Percentiles rank a stretch among this genome's conserved stretches.
These are phyloP conservation scores for Mechanitis mazaeus DNA, from an alignment of 2,888 invertebrate species.

Conservation along the genomic window DNA sequence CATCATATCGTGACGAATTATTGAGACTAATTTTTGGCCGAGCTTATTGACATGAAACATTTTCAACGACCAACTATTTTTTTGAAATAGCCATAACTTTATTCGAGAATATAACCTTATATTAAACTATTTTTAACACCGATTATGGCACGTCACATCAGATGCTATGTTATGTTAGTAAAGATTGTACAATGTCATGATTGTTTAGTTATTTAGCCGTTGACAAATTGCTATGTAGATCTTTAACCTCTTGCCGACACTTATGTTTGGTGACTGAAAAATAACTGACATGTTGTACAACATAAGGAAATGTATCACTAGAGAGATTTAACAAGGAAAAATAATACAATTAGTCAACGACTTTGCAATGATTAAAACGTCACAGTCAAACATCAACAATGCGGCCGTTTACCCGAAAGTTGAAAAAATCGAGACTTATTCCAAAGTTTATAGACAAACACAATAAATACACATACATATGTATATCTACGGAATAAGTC, in stretches of 20 bases:
- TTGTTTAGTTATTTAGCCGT: conserved; percentile 44
- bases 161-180: conserved; percentile 46
- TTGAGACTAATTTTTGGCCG: conserved; percentile 22
- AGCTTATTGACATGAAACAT: conserved; percentile 17
- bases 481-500: conserved; percentile 71
- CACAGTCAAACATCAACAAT: conserved; percentile 22
- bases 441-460: conserved; percentile 54
- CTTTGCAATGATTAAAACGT: conserved; percentile 26
- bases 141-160: conserved; percentile 71
- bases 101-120: conserved; percentile 51
- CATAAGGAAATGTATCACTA: background rate
- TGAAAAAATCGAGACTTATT: conserved; percentile 63
- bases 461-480: conserved; percentile 49
- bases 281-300: background rate
- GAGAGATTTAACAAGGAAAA: background rate
- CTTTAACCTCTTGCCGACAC: no score
- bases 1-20: conserved; percentile 23
- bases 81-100: conserved; percentile 33
- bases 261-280: no score
- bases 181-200: conserved; percentile 52
- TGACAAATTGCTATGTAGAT: conserved; percentile 25
- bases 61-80: conserved; percentile 16
- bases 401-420: conserved; percentile 29
- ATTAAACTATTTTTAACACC: conserved; percentile 49
- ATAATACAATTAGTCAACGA: conserved; percentile 23